Evolutionary conservation across 1,140 invertebrate species (phyloP).

Genomic region (Triops longicaudatus): DNA sequence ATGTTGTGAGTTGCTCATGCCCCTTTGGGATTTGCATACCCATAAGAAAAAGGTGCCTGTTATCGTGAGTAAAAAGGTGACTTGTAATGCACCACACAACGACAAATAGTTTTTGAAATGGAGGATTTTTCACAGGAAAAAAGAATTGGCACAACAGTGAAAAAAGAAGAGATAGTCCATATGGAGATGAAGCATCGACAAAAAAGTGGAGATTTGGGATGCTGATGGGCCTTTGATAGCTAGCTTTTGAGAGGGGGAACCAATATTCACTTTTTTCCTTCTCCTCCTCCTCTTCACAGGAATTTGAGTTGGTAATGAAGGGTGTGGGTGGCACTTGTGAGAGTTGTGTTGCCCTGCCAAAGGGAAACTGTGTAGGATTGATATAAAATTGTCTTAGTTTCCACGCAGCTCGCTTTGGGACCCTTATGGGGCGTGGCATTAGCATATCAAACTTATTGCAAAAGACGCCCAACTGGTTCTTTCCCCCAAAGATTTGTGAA

Average conservation of each 20-base stretch:
- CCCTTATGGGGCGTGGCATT: background rate
- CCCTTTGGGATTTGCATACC: background rate
- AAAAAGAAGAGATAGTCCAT: background rate
- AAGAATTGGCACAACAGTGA: background rate
- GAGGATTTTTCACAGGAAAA: background rate
- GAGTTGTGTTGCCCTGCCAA: background rate
- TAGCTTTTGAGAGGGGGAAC: background rate
- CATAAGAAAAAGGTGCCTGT: slow-evolving; percentile 11
- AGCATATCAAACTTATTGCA: slow-evolving; percentile 15
- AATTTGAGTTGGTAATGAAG: slow-evolving; percentile 12
- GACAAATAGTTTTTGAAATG: slow-evolving; percentile 7
- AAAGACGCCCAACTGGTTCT: background rate
- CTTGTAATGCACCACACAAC: slow-evolving; percentile 14
- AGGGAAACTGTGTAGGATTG: background rate
- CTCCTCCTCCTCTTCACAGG: background rate
- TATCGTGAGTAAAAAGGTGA: slow-evolving; percentile 15
- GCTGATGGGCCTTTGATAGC: slow-evolving; percentile 6
- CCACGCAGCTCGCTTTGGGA: background rate
- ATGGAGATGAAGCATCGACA: slow-evolving; percentile 11
- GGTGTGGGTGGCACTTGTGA: slow-evolving; percentile 7
- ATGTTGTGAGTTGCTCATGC: slow-evolving; percentile 9
- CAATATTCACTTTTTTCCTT: background rate
- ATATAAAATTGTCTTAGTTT: slow-evolving; percentile 13
- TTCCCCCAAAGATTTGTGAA: background rate
- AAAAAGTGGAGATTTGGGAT: slow-evolving; percentile 11